Percentiles rank a stretch among this genome's conserved stretches.
Conservation (phyloP, 1,140 invertebrate species). For the Mamestra configurata region DNA sequence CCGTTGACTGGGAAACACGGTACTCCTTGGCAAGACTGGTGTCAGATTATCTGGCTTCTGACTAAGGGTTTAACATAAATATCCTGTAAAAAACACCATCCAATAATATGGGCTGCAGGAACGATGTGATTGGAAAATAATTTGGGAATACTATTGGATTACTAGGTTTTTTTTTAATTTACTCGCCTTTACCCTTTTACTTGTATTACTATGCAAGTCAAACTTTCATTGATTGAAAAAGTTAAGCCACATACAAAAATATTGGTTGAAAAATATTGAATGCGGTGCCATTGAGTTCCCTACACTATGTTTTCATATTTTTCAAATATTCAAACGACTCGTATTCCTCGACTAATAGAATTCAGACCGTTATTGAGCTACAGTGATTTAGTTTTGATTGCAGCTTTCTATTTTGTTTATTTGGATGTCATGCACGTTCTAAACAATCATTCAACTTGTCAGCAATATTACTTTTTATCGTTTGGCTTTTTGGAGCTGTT, state of each 20-base stretch:
- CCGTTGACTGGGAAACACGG: no score
- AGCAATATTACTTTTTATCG: not conserved
- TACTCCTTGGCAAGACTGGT: no score
- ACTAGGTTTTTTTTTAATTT: not conserved
- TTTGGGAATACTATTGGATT: not conserved
- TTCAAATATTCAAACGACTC: constrained; percentile 1
- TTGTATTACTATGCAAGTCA: not conserved
- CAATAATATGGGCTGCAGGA: not conserved
- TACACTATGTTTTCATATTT: no score
- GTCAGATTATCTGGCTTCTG: no score
- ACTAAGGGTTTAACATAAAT: constrained; percentile 25
- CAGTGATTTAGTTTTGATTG: not conserved
- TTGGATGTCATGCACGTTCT: not conserved
- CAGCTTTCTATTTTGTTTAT: not conserved
- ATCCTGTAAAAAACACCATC: constrained; percentile 37
- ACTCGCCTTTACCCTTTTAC: not conserved
- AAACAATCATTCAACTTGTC: not conserved
- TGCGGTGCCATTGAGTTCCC: no score
- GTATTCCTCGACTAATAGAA: not conserved
- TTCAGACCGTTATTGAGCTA: not conserved
- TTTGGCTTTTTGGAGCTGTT: no score
- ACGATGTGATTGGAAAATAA: not conserved
- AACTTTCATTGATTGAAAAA: not conserved
- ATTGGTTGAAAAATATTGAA: no score
- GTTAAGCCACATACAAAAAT: not conserved